Conservation (phyloP, 2,113 vertebrate species). For the Xerus inauris region DNA sequence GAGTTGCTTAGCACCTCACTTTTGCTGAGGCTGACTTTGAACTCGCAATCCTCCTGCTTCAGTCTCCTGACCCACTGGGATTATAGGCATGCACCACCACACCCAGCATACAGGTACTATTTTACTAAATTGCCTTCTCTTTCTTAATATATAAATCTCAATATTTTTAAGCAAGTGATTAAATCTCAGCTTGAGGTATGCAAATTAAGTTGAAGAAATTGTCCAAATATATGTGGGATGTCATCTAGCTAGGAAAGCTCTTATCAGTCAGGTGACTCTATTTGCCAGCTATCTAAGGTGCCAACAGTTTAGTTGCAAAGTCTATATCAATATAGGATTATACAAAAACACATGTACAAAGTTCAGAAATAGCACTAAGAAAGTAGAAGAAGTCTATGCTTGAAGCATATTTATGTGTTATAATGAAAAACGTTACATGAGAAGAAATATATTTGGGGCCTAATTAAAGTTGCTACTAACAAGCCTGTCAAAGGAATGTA, state of each 20-base stretch:
- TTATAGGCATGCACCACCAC: too few relatives aligned
- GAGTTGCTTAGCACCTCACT: too few relatives aligned
- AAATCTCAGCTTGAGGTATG: not conserved
- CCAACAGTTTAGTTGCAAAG: not conserved
- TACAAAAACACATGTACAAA: not conserved
- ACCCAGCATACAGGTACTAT: not conserved
- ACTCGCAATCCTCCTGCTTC: too few relatives aligned
- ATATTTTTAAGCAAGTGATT: conserved; percentile 35
- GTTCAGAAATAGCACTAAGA: not conserved
- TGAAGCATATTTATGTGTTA: not conserved
- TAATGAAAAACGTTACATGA: not conserved
- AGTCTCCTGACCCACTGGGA: too few relatives aligned
- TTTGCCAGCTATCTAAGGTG: not conserved
- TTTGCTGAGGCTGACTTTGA: too few relatives aligned
- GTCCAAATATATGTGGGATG: not conserved
- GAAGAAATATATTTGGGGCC: conserved; percentile 24
- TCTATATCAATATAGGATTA: not conserved
- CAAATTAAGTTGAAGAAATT: not conserved
- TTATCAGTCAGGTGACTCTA: not conserved
- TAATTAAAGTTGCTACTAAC: conserved; percentile 16
- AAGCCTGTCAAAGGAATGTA: not conserved
- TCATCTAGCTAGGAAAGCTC: not conserved
- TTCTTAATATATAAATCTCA: not conserved
- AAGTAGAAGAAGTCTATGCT: not conserved
- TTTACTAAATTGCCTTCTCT: not conserved